Conservation (phyloP, 1,140 invertebrate species). For the Drosophila obscura region DNA sequence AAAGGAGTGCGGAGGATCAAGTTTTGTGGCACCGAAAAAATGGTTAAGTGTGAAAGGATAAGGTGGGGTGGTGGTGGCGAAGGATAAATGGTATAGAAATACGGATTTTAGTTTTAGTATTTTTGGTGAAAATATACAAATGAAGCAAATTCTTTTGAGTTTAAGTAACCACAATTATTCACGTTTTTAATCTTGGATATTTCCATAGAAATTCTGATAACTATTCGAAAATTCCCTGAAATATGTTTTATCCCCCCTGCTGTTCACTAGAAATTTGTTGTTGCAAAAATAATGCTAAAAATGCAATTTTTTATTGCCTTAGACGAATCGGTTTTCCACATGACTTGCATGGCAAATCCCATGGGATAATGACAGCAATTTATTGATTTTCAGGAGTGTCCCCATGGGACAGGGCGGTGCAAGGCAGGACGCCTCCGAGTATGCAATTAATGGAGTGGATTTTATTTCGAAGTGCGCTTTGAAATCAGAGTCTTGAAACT, state of each 20-base stretch:
- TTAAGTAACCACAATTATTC: too few species aligned
- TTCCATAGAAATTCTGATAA: too few species aligned
- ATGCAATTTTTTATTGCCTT: not conserved
- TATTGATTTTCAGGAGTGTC: slow-evolving; percentile 48
- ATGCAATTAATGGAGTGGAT: slow-evolving; percentile 50
- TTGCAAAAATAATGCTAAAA: too few species aligned
- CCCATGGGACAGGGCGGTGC: slow-evolving; percentile 3
- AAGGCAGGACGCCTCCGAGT: slow-evolving; percentile 31
- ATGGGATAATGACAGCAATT: slow-evolving; percentile 1
- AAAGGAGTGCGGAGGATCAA: too few species aligned
- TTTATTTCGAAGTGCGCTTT: slow-evolving; percentile 20
- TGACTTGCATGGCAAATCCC: slow-evolving; percentile 21
- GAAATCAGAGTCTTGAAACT: slow-evolving; percentile 14
- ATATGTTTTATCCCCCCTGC: too few species aligned
- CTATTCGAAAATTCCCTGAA: too few species aligned
- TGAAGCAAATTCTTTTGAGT: too few species aligned
- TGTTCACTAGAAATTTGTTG: not conserved
- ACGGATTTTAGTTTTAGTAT: not conserved
- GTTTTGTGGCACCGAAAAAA: too few species aligned
- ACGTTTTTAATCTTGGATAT: too few species aligned
- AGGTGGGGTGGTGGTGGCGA: too few species aligned
- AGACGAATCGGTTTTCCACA: slow-evolving; percentile 50
- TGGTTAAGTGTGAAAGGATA: too few species aligned
- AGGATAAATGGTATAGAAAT: too few species aligned
- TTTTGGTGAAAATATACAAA: not conserved